Evolutionary conservation across 2,888 invertebrate genomes (phyloP), one percentile per base, ranked within the genome.

Genomic region (Drosophila koepferae): DNA sequence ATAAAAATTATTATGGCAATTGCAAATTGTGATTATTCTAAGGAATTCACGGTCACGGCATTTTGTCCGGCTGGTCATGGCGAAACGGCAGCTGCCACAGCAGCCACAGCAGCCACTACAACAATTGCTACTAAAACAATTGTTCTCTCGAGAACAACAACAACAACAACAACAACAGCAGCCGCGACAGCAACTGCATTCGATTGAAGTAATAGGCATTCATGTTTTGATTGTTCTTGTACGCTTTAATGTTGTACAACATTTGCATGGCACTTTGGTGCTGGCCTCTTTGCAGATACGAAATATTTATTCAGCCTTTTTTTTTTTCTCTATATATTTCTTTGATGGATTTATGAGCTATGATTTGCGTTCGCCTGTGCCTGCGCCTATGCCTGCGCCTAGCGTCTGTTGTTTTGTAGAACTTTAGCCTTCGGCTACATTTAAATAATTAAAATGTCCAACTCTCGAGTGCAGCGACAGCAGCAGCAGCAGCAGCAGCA

Each of bases 281-380:
- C 60, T 81, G 75, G 80, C 75, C 86, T 63, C 67, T 60, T 67
- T 72, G 58, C 59, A 54, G 58, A 36, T 38, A 71, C 53, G 59
- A 64, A 56, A 63, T 77, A 70, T 72, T 65, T 58, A 63, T 55
- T 63, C 40, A 28, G 60, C 12, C 54, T 62, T 44, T n/a, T n/a
- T 58, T 46, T 59, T 20, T 16, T 64, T 71, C 56, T 56, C 55
- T 55, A 54, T 60, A 48, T 63, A 56, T 63, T 55, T 63, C 46
- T 55, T 66, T 91, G 90, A 90, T 87, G 89, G 89, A 91, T 90
- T 91, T 91, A 91, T 91, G 91, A 85, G 85, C 90, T 86, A 82
- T 89, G 90, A 89, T 82, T 84, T 81, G 79, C 40, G 41, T n/a
- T n/a, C 8, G 41, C 71, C 56, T 71, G 65, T 60, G 61, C 58